Percentiles rank a stretch among this genome's conserved stretches.
phyloP scores from a whole-genome alignment of 2,888 invertebrate species.

The Lasioglossum calceatum region DNA sequence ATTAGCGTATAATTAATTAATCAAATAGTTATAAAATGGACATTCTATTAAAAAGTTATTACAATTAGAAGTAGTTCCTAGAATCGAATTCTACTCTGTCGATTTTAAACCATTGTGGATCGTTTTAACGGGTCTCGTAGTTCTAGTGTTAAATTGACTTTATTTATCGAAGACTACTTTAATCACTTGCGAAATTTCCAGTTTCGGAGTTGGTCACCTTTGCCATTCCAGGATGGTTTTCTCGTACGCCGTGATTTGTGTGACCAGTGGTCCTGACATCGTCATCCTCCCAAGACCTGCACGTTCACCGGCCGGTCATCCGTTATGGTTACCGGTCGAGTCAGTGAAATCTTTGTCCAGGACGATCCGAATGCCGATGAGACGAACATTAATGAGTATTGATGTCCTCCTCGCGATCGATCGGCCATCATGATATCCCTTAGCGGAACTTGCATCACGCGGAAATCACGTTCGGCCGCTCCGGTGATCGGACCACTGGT shows the following conservation, averaged over 20 bases:
- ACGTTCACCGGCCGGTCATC: constrained; percentile 79
- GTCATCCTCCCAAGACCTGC: constrained; percentile 67
- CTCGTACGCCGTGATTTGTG: constrained; percentile 57
- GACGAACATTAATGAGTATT: constrained; percentile 80
- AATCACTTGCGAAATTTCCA: constrained; percentile 48
- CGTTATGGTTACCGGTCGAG: constrained; percentile 74
- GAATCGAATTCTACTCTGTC: no score
- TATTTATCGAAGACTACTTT: neutral
- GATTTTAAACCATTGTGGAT: no score
- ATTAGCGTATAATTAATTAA: no score
- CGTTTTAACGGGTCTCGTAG: no score
- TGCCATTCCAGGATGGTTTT: neutral
- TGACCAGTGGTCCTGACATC: constrained; percentile 34
- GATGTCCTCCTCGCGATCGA: constrained; percentile 74
- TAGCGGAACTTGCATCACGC: constrained; percentile 60
- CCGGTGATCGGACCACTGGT: constrained; percentile 29
- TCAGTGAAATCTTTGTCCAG: constrained; percentile 72
- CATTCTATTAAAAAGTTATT: no score
- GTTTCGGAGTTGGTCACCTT: constrained; percentile 42
- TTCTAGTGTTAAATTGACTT: neutral
- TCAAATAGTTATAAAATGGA: no score
- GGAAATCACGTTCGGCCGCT: constrained; percentile 45
- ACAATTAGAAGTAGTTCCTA: no score
- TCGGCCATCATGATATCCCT: constrained; percentile 66
- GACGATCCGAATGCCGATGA: constrained; percentile 76